Conservation (phyloP, 2,888 invertebrate genomes). For the Scaptomyza tumidula region DNA sequence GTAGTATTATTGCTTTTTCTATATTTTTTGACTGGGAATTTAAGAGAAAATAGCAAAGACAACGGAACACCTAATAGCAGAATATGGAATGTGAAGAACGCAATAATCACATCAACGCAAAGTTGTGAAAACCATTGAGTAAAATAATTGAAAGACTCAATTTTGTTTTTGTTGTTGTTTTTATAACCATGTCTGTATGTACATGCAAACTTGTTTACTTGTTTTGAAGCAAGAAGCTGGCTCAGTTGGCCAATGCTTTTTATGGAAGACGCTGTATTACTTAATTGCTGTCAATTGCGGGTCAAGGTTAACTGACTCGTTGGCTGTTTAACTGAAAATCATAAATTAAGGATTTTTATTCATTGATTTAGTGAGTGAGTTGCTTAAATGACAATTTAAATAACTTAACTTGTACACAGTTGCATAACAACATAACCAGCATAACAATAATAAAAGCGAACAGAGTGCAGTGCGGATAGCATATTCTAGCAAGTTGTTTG, state of each 20-base stretch:
- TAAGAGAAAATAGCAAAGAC: too few relatives aligned
- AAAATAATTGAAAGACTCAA: background rate
- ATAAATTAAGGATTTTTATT: background rate
- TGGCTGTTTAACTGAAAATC: constrained; percentile 2
- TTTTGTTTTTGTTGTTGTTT: background rate
- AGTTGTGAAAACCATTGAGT: background rate
- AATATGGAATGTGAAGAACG: background rate
- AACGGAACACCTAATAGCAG: background rate
- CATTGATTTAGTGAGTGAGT: background rate
- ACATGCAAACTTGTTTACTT: background rate
- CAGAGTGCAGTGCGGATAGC: constrained; percentile 9
- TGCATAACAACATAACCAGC: constrained; percentile 24
- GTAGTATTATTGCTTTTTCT: too few relatives aligned
- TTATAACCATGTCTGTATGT: background rate
- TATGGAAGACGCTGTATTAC: constrained; percentile 32
- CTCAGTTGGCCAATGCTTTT: constrained; percentile 23
- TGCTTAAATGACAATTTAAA: constrained; percentile 22
- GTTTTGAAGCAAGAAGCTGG: background rate
- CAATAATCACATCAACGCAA: background rate
- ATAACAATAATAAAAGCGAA: constrained; percentile 11
- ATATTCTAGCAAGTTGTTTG: constrained; percentile 54
- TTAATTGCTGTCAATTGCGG: constrained; percentile 58
- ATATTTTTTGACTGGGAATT: too few relatives aligned
- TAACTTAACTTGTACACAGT: constrained; percentile 16
- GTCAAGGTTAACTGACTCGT: constrained; percentile 58